A percentile compares a stretch with the other conserved stretches of the same genome.
Conservation (phyloP, 2,888 invertebrate species). For the Palloptera scutellata region DNA sequence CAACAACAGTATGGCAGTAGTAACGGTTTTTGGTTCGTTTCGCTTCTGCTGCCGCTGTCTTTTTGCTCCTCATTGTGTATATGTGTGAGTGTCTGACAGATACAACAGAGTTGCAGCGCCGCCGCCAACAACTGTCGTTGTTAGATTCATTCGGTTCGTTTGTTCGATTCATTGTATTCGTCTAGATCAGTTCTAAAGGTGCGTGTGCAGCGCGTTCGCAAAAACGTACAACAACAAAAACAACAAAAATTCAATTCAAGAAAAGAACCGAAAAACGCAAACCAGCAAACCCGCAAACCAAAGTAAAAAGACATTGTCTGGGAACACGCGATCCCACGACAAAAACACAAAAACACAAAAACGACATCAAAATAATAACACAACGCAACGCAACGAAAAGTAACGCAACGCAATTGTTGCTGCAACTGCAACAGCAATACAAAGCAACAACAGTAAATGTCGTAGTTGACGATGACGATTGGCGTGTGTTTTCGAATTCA, state of each 20-base stretch:
- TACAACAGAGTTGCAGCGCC: slow-evolving; percentile 23
- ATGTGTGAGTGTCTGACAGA: slow-evolving; percentile 47
- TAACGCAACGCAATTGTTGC: slow-evolving; percentile 1
- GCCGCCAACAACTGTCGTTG: not conserved
- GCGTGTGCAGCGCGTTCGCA: slow-evolving; percentile 26
- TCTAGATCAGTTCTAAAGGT: slow-evolving; percentile 23
- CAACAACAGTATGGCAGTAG: not conserved
- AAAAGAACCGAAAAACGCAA: too few species aligned
- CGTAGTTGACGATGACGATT: too few species aligned
- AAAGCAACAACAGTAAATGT: too few species aligned
- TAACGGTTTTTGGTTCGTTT: slow-evolving; percentile 13
- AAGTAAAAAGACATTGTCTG: too few species aligned
- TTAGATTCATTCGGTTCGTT: not conserved
- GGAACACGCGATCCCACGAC: too few species aligned
- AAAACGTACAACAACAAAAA: slow-evolving; percentile 16
- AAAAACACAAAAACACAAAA: slow-evolving; percentile 21
- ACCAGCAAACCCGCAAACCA: slow-evolving; percentile 21
- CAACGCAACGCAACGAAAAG: slow-evolving; percentile 6
- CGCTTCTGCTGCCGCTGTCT: slow-evolving; percentile 42
- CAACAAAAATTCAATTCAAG: slow-evolving; percentile 22
- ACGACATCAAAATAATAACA: too few species aligned
- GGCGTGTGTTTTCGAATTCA: too few species aligned
- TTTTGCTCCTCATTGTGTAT: slow-evolving; percentile 17
- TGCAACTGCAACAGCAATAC: not conserved
- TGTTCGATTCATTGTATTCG: slow-evolving; percentile 3